Percentiles rank a stretch among this genome's conserved stretches.
Conservation (phyloP, 2,797 vertebrate genomes). For the Gastrophryne carolinensis region DNA sequence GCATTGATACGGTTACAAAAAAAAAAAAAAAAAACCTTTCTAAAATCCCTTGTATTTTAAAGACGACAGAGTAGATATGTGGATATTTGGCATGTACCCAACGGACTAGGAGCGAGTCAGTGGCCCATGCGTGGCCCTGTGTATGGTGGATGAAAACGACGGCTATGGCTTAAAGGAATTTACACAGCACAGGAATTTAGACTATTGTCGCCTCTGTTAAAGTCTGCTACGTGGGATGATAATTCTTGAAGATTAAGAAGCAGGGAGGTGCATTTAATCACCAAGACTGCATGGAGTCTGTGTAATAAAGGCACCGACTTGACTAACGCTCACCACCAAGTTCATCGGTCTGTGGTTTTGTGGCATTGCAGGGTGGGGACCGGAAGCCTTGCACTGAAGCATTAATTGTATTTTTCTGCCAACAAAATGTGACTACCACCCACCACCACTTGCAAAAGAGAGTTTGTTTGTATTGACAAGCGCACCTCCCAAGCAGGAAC, state of each 20-base stretch:
- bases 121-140: too few relatives aligned
- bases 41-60: too few relatives aligned
- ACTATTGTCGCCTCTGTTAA: background rate
- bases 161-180: too few relatives aligned
- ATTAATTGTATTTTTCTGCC: conserved; percentile 11
- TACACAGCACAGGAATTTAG: too few relatives aligned
- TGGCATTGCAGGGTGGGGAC: conserved; percentile 54
- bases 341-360: conserved; percentile 62
- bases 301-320: conserved; percentile 60
- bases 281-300: conserved; percentile 28
- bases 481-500: background rate
- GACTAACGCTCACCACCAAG: conserved; percentile 64
- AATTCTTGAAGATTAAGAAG: background rate
- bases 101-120: too few relatives aligned
- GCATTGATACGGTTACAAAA: too few relatives aligned
- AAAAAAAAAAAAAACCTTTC: too few relatives aligned
- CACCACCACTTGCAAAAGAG: conserved; percentile 52
- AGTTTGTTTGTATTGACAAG: accelerated
- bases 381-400: conserved; percentile 53
- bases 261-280: too few relatives aligned
- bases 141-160: too few relatives aligned
- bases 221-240: background rate
- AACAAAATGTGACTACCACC: background rate
- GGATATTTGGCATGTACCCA: too few relatives aligned
- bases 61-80: too few relatives aligned